phyloP scores from a whole-genome alignment of 2,888 invertebrate species.

The Cantharis nigra region DNA sequence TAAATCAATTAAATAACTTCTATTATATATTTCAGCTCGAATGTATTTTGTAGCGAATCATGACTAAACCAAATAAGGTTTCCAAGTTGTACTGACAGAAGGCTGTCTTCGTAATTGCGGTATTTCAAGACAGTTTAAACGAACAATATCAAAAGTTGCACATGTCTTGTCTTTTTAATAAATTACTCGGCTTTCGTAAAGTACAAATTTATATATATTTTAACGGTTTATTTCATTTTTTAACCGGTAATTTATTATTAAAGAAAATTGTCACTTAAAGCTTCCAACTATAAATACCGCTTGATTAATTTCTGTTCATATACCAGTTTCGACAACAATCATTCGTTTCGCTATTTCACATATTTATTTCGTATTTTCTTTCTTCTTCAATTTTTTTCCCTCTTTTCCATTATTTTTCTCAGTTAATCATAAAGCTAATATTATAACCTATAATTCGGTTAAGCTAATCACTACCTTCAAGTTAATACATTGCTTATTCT shows the following conservation, averaged over 20 bases:
- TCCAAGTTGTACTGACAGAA: not conserved
- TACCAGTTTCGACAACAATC: not conserved
- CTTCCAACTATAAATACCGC: not conserved
- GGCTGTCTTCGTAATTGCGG: not conserved
- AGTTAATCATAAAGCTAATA: too few species aligned
- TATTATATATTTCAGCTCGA: not conserved
- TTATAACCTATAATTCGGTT: too few species aligned
- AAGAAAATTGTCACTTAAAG: not conserved
- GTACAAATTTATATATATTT: not conserved
- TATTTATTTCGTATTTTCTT: too few species aligned
- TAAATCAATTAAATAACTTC: conserved; percentile 20
- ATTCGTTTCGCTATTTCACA: not conserved
- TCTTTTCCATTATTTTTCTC: too few species aligned
- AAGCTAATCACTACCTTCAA: too few species aligned
- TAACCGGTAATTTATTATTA: not conserved
- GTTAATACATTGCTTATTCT: too few species aligned
- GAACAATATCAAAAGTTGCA: not conserved
- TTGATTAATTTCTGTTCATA: not conserved
- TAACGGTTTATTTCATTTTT: not conserved
- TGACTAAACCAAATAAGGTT: not conserved
- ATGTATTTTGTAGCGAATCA: not conserved
- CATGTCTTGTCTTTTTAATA: not conserved
- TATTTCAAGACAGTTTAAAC: not conserved
- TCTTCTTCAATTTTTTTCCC: too few species aligned
- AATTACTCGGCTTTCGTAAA: not conserved